These are phyloP conservation scores for Peromyscus polionotus DNA, from an alignment of 2,113 vertebrate genomes.

Conservation along the genomic window DNA sequence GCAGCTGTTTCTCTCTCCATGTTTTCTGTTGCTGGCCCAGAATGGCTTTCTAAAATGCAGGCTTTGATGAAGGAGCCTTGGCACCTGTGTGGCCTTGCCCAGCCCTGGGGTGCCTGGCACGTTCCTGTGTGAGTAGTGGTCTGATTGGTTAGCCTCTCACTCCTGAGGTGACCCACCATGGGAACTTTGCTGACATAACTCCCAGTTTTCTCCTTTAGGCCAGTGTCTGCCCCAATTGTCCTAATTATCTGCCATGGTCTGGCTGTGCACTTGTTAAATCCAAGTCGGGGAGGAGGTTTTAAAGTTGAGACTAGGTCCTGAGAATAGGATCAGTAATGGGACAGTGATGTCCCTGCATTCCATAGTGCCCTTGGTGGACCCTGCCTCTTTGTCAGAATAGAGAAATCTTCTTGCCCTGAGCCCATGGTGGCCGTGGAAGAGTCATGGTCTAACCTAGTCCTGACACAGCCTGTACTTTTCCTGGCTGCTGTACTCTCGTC, in stretches of 20 bases:
- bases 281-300: not conserved
- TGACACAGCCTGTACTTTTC: not conserved
- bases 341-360: fast-evolving
- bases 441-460: not conserved
- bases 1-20: not conserved
- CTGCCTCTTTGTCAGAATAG: not conserved
- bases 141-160: not conserved
- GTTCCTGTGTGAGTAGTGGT: not conserved
- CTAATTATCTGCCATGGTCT: not conserved
- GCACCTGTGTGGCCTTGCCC: not conserved
- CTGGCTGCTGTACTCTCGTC: not conserved
- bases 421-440: not conserved
- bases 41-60: not conserved
- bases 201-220: not conserved
- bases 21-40: not conserved
- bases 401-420: not conserved
- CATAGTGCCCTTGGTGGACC: not conserved
- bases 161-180: not conserved
- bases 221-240: not conserved
- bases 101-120: not conserved
- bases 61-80: not conserved
- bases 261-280: not conserved
- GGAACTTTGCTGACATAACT: not conserved
- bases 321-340: not conserved
- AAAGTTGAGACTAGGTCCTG: not conserved